Percentiles rank a stretch among this genome's conserved stretches.
Conservation (phyloP, 2,113 vertebrate species). For the Electrona antarctica region DNA sequence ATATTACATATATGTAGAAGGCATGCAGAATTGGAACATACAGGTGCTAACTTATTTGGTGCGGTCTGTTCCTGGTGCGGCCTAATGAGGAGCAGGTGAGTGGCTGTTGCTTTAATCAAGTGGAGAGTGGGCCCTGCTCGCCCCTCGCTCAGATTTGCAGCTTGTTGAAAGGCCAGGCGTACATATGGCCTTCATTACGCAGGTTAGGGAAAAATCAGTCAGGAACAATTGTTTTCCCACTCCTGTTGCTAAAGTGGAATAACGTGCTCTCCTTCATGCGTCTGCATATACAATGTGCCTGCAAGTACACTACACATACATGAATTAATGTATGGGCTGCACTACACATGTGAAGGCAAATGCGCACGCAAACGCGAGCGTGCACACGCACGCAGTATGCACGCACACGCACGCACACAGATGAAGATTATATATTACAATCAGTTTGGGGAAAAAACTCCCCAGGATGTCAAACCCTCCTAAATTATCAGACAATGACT, state of each 20-base stretch:
- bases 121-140: slow-evolving; percentile 63
- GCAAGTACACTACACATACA: slow-evolving; percentile 19
- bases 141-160: slow-evolving; percentile 75
- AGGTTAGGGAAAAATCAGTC: slow-evolving; percentile 81
- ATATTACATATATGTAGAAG: slow-evolving; percentile 76
- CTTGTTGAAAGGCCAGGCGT: slow-evolving; percentile 79
- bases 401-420: background rate
- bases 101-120: slow-evolving; percentile 82
- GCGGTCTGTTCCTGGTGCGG: slow-evolving; percentile 66
- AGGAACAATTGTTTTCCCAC: slow-evolving; percentile 84
- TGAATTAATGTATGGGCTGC: no score
- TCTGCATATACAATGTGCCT: background rate
- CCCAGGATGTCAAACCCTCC: background rate
- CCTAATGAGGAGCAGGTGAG: slow-evolving; percentile 83
- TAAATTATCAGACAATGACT: slow-evolving; percentile 13
- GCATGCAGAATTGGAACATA: slow-evolving; percentile 77
- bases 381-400: background rate
- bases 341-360: slow-evolving; percentile 21
- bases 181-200: slow-evolving; percentile 84
- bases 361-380: background rate
- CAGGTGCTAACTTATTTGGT: slow-evolving; percentile 84
- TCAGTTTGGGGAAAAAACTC: slow-evolving; percentile 33
- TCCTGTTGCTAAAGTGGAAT: slow-evolving; percentile 71
- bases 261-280: slow-evolving; percentile 29
- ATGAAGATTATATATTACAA: slow-evolving; percentile 58